Base-by-base conservation (phyloP, 2,888 invertebrate species). In the Thymelicus acteon region DNA sequence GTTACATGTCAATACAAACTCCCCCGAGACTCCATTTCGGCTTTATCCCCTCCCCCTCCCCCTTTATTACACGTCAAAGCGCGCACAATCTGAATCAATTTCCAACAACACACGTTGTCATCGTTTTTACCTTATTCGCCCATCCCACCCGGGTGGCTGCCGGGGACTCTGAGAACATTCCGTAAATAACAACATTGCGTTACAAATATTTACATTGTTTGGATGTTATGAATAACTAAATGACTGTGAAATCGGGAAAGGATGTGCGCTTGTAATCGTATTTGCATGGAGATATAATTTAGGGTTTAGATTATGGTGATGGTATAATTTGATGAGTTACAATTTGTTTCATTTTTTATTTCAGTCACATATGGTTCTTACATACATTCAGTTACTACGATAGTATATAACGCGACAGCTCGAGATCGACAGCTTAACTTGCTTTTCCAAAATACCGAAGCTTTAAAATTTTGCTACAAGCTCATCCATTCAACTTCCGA, bases 81-180 rank as follows among this genome's bases (percentile, higher is more conserved):
- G 64, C 60, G 75, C 75, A 65, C 74, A 78, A 79, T 80, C 77
- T 74, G 75, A 80, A 79, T 80, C 82, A 82, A 83, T 84, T 79
- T 78, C 71, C 73, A 70, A 70, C 71, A 68, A 58, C 75, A 75
- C 77, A 75, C 71, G 76, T 75, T 76, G 71, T 69, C 75, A 66
- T 76, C 72, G 78, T 81, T 82, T 81, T 82, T 82, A 78, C 76
- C 74, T 79, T 77, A 80, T 79, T 76, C 77, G 75, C 77, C 63
- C 72, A 63, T 69, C 68, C 49, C 39, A 60, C 63, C 63, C 60
- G 63, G 39, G 44, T 49, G 64, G 57, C 44, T 39, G 48, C 12
- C 65, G 65, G 15, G 49, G 69, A 40, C 58, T 5, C 57, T 13
- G 2, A 31, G 13, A 0, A 24, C 48, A 58, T 47, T 62, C 61